Conservation (phyloP, 1,140 invertebrate species). For the Rhagoletis pomonella region DNA sequence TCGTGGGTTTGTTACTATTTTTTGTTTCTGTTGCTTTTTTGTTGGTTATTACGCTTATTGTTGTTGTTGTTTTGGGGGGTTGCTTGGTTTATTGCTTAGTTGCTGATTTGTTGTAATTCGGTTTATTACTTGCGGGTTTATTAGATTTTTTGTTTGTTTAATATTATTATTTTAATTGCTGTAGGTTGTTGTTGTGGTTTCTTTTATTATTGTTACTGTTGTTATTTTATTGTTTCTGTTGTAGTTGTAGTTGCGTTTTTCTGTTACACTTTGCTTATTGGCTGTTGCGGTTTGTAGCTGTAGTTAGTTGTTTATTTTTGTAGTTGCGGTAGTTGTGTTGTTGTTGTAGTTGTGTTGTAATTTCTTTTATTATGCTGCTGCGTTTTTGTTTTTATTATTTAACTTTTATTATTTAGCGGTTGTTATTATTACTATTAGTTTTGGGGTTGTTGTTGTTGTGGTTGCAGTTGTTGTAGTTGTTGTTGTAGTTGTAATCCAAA, state of each 20-base stretch:
- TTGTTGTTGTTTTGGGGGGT: slow-evolving; percentile 53
- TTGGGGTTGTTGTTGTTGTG: slow-evolving; percentile 57
- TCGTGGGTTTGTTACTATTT: slow-evolving; percentile 24
- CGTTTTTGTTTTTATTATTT: slow-evolving; percentile 55
- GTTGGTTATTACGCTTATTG: slow-evolving; percentile 31
- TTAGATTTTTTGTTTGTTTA: slow-evolving; percentile 34
- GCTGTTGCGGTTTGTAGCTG: slow-evolving; percentile 59
- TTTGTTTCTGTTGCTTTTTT: neutral
- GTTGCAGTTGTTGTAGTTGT: slow-evolving; percentile 62
- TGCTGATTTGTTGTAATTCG: slow-evolving; percentile 43
- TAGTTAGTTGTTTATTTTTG: slow-evolving; percentile 57
- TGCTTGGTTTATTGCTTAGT: slow-evolving; percentile 65
- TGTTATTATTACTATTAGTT: slow-evolving; percentile 54
- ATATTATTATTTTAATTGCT: slow-evolving; percentile 18
- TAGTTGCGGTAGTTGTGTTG: slow-evolving; percentile 44
- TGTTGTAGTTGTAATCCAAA: slow-evolving; percentile 59
- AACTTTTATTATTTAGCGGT: slow-evolving; percentile 55
- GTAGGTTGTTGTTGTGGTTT: slow-evolving; percentile 57
- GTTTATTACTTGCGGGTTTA: slow-evolving; percentile 51
- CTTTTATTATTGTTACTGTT: slow-evolving; percentile 63
- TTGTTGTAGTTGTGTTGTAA: slow-evolving; percentile 35
- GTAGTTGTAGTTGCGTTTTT: slow-evolving; percentile 54
- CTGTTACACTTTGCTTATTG: slow-evolving; percentile 56
- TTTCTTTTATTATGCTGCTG: slow-evolving; percentile 60
- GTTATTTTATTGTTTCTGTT: slow-evolving; percentile 55